Conservation (phyloP, 2,888 invertebrate species). For the Lottia scabra region DNA sequence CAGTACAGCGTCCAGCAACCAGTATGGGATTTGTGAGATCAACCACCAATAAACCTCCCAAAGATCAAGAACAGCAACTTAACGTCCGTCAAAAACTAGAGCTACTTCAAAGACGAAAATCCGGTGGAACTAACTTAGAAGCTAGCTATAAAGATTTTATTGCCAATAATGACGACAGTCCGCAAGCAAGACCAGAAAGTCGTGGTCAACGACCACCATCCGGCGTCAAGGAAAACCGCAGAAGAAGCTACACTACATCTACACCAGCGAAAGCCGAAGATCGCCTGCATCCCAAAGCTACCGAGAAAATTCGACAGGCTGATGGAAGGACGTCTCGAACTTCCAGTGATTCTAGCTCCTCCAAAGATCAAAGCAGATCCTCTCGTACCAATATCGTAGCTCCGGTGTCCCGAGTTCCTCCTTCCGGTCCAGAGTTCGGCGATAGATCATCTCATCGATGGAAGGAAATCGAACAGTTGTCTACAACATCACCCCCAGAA, state of each 20-base stretch:
- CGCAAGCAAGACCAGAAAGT: not conserved
- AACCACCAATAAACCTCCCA: not conserved
- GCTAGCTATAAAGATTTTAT: not conserved
- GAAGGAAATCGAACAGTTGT: not conserved
- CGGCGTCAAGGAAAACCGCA: not conserved
- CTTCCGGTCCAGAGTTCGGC: too few species aligned
- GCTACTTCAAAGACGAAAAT: not conserved
- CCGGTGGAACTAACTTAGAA: not conserved
- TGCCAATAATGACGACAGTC: not conserved
- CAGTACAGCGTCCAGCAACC: not conserved
- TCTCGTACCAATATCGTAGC: too few species aligned
- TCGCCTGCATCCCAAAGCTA: not conserved
- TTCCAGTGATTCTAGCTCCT: too few species aligned
- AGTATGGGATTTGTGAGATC: not conserved
- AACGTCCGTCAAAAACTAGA: not conserved
- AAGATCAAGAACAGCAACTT: not conserved
- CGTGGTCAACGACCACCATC: not conserved
- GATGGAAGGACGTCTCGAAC: too few species aligned
- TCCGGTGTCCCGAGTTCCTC: too few species aligned
- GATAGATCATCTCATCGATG: not conserved
- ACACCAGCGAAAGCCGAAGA: not conserved
- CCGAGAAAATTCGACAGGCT: too few species aligned
- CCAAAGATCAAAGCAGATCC: too few species aligned
- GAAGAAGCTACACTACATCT: not conserved
- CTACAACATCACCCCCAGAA: not conserved